Base-by-base conservation (phyloP, 2,888 invertebrate species). In the Hydropsyche betteni region DNA sequence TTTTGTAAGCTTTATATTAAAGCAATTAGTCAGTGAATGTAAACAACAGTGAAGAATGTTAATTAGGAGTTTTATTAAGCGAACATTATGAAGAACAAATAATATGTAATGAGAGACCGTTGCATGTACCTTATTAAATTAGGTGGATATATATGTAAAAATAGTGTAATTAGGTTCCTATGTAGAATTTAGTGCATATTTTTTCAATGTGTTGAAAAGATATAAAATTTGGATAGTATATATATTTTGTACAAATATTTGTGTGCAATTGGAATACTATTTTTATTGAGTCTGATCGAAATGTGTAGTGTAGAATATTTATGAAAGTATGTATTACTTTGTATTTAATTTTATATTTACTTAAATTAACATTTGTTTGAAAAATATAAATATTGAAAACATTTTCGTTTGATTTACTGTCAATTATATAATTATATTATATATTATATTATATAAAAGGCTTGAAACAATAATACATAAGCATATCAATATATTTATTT, bases 231-330 rank as follows among this genome's bases (percentile, higher is more conserved):
- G 24, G 24, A 24, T 24, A 24, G 24, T 24, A 24, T 24, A 2
- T 2, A 10, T 51, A 12, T 51, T 51, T 51, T 10, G 51, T 51
- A 12, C 51, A 24, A 24, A 24, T 2, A 24, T 24, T 24, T 24
- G 24, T 24, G 24, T 51, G 51, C 51, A 51, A 10, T 51, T 51
- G 51, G 10, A 53, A 53, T n/a, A 53, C 2, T 14, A 53, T 6
- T 53, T 53, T 53, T 53, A 53, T 53, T 14, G 12, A 53, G 53
- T 53, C 53, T 14, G 14, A 53, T 53, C 14, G 53, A 53, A 14
- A 1, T 51, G 12, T 51, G 10, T 8, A 51, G 10, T 51, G 51
- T 51, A 2, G 51, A 51, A 51, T 51, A 12, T 51, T 10, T 51
- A 8, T 51, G 8, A 51, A 10, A 51, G 1, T 51, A 12, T 12